Evolutionary conservation across 2,797 vertebrate genomes (phyloP), one percentile per base, ranked within the genome.

Genomic region (Anniella stebbinsi): DNA sequence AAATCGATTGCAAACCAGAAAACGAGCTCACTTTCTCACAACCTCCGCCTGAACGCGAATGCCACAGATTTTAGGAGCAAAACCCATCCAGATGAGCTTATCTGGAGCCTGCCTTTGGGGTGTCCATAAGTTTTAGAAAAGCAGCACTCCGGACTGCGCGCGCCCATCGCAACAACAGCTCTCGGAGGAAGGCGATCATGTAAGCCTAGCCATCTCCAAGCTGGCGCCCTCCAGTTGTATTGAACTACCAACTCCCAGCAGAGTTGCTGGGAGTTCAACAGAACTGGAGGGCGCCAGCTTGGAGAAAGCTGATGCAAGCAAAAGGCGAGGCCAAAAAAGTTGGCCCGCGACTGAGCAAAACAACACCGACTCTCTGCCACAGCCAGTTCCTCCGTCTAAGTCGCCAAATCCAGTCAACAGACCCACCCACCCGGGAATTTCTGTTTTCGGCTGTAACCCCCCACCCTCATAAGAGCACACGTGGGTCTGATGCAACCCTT

Each of bases 91-190:
- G 13, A n/a, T 18, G 33, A 18, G 9, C 10, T 57, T 10, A 2
- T 7, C n/a, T 36, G 12, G 1, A 54, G 4, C 41, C 30, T 48
- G 28, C 28, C 67, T 2, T 25, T 13, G 17, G 18, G 38, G 21
- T 17, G 28, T 45, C 72, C 73, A 12, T 2, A 33, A 77, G 8
- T 41, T 41, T 23, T 5, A 2, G 28, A 3, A 30, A 69, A 10
- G 1, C 15, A 4, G 10, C 6, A 1, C 1, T 4, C 5, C 2
- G 15, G 66, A 3, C 28, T 18, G 63, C 38, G 41, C 1, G 63
- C 38, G 2, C 36, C 6, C 51, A 80, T 2, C 6, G 13, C 36
- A 75, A 75, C 36, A n/a, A 21, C 36, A 18, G 36, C 9, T 75
- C 72, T 75, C 30, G 17, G 36, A 4, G 36, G 60, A 21, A 63